Conservation (phyloP, 30 jellyfish, hydroid and myxozoan genomes). For the Rhopilema esculentum region DNA sequence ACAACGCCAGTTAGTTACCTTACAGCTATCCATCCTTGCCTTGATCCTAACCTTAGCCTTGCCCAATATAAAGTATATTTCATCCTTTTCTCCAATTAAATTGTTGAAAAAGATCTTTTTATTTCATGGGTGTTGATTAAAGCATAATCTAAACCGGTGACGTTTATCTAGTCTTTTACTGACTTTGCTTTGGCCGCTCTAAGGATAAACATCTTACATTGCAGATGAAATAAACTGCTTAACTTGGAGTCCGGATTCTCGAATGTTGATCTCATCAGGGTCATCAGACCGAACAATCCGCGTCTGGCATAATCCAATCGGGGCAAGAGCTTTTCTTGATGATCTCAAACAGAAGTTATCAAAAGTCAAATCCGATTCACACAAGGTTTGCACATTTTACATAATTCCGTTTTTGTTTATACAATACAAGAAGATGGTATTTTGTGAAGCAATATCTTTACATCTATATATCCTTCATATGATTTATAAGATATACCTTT, state of each 20-base stretch:
- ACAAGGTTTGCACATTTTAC: conserved; percentile 62
- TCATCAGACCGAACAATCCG: conserved; percentile 86
- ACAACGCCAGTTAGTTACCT: neutral
- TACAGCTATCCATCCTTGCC: too few relatives aligned
- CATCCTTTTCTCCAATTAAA: too few relatives aligned
- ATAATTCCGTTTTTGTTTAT: neutral
- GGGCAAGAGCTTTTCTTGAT: conserved; percentile 71
- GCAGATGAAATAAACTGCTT: conserved; percentile 77
- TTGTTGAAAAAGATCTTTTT: too few relatives aligned
- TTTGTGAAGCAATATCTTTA: too few relatives aligned
- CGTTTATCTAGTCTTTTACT: too few relatives aligned
- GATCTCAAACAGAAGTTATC: conserved; percentile 87
- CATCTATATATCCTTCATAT: too few relatives aligned
- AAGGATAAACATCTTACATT: neutral
- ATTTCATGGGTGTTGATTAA: too few relatives aligned
- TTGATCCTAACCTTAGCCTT: too few relatives aligned
- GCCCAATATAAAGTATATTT: too few relatives aligned
- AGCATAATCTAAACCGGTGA: too few relatives aligned
- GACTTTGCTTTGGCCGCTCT: too few relatives aligned
- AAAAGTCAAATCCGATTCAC: conserved; percentile 78
- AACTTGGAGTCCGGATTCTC: conserved; percentile 91
- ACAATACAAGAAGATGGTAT: neutral
- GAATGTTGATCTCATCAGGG: conserved; percentile 85
- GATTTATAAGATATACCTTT: too few relatives aligned
- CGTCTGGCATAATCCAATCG: conserved; percentile 94